Evolutionary conservation across 2,888 invertebrate species (phyloP), one percentile per base, ranked within the genome.

Genomic region (Sisyra terminalis): DNA sequence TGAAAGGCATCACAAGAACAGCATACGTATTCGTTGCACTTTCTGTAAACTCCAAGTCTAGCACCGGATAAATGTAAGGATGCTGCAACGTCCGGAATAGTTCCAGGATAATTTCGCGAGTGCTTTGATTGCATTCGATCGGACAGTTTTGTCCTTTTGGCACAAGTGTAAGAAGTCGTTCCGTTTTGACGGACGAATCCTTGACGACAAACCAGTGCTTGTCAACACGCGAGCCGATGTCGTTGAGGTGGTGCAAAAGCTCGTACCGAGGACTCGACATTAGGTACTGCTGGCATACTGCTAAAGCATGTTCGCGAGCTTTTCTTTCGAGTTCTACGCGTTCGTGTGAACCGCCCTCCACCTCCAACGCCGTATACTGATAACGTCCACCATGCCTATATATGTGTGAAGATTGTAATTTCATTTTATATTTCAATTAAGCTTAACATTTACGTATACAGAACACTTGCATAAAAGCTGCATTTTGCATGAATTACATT

Each of bases 201-300:
- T 78, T 78, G 46, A 92, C 82, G 17, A 84, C 75, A 60, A 90
- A 92, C 92, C 92, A 93, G 59, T 88, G 79, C 60, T 90, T 90
- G 61, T 83, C 83, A 42, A 80, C 69, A 43, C 92, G 71, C 32
- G 83, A 85, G 8, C 90, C 92, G 48, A 92, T 80, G 49, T 80
- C 75, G 54, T 79, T 78, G 48, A 92, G 68, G 54, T 87, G 84
- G 41, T 81, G 76, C 51, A 84, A 71, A 50, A 87, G 70, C 52
- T 77, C 78, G 58, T 89, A 92, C 51, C 89, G 70, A 43, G 73
- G 70, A 50, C 70, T 73, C 47, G 73, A 66, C 35, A 70, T 71
- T 48, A 77, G 60, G 57, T 76, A 74, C 50, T 68, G 67, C 52
- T 71, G 70, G 51, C 79, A 81, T 43, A 75, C 74, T 52, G 73